phyloP scores from a whole-genome alignment of 2,113 vertebrate genomes.

The Uria lomvia region DNA sequence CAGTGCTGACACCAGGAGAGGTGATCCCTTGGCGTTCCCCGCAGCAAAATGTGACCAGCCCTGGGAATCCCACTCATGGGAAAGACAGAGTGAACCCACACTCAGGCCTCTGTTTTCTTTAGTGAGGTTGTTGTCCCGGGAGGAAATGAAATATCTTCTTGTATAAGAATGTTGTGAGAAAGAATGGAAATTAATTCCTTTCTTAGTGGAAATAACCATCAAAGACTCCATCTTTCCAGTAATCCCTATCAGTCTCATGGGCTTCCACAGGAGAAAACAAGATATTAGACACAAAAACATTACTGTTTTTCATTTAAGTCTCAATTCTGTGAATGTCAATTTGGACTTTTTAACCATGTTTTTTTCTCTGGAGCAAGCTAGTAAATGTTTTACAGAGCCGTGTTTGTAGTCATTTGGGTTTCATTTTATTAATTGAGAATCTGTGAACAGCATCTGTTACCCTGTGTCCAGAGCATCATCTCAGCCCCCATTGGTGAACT shows the following conservation, averaged over 20 bases:
- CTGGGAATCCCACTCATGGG: background rate
- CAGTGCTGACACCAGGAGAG: background rate
- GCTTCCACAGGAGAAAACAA: background rate
- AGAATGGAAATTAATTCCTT: background rate
- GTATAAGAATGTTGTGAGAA: background rate
- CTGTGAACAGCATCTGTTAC: conserved; percentile 18
- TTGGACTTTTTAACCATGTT: background rate
- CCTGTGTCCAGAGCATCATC: background rate
- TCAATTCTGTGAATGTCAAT: background rate
- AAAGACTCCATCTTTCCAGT: background rate
- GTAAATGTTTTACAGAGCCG: background rate
- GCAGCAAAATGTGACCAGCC: background rate
- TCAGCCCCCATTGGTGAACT: background rate
- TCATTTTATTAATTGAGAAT: conserved; percentile 7
- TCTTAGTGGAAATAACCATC: background rate
- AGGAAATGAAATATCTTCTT: background rate
- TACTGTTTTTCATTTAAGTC: background rate
- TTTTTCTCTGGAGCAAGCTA: background rate
- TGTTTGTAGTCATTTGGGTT: background rate
- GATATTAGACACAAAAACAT: background rate
- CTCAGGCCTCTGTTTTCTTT: background rate
- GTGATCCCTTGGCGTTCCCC: background rate
- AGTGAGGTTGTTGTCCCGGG: background rate
- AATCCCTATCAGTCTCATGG: background rate
- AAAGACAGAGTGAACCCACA: background rate